Base-by-base conservation (phyloP, 2,888 invertebrate genomes). In the Dysmachus trigonus region DNA sequence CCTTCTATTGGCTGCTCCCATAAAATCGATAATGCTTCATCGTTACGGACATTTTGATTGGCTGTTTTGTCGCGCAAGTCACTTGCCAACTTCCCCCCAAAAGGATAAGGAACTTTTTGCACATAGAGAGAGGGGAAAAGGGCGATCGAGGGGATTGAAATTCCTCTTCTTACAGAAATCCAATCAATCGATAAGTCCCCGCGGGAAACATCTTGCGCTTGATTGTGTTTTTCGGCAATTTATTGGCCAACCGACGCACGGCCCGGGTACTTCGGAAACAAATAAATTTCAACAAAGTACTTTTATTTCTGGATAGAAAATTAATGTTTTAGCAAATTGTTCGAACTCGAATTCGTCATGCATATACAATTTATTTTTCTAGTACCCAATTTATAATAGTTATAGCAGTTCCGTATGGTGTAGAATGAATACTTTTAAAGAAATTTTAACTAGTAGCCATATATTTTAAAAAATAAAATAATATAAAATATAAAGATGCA, bases 11-110 rank as follows among this genome's bases (percentile, higher is more conserved):
- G 79, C 30, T 47, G 41, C 30, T 79, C 6, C 30, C 6, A 79
- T 79, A 79, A 79, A 79, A 79, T 79, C 79, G 30, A 79, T 79
- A 79, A 47, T 22, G 30, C 15, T n/a, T 30, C 22, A 47, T 51
- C 15, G 35, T 47, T n/a, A 79, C 47, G 18, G 10, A 18, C 30
- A 27, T 79, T 79, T 79, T 79, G 79, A 79, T 79, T 79, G 79
- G 79, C 41, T 51, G 15, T 79, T n/a, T 27, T 27, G 27, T 2
- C 31, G 79, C 79, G 79, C 79, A 79, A 47, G 79, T 79, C 79
- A 79, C 6, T 51, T 79, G 33, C 30, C 15, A n/a, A 35, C 4
- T 72, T 15, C n/a, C 33, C 74, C 15, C n/a, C 18, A 30, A 35
- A 22, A 72, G 18, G 74, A 7, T 74, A 74, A 22, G 30, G 72